A percentile compares a stretch with the other conserved stretches of the same genome.
These are phyloP conservation scores for Drosophila asahinai DNA, from an alignment of 1,140 invertebrate genomes.

Conservation along the genomic window DNA sequence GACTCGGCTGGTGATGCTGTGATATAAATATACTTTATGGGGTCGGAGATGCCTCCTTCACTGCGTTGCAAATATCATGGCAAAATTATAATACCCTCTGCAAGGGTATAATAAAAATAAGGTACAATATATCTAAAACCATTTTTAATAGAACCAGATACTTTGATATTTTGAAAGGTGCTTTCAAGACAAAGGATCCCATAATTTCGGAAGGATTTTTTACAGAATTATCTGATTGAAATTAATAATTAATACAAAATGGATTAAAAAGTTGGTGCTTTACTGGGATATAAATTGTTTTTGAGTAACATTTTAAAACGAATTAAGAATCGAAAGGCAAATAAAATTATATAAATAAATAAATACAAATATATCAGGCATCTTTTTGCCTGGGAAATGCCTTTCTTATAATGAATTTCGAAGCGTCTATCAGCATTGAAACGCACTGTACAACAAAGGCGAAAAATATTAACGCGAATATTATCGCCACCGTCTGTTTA, in stretches of 20 bases:
- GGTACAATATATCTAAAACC: background rate
- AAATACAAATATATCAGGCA: background rate
- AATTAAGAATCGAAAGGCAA: too few species aligned
- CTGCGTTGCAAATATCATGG: too few species aligned
- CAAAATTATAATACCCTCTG: too few species aligned
- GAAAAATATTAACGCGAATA: conserved; percentile 51
- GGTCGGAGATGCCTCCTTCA: too few species aligned
- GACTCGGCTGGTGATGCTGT: too few species aligned
- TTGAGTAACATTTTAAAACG: too few species aligned
- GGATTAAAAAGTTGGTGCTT: too few species aligned
- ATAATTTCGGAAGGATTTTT: background rate
- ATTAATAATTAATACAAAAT: background rate
- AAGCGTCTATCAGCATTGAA: conserved; percentile 7
- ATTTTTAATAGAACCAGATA: background rate
- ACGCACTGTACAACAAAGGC: conserved; percentile 23
- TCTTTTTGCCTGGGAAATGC: too few species aligned
- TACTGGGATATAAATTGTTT: too few species aligned
- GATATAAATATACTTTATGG: too few species aligned
- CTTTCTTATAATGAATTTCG: too few species aligned
- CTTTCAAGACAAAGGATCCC: background rate
- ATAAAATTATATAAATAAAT: conserved; percentile 1
- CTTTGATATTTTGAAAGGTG: too few species aligned
- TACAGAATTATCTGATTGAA: background rate
- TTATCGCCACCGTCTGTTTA: conserved; percentile 69
- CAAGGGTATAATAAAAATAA: background rate